Evolutionary conservation across 2,797 vertebrate species (phyloP).

Genomic region (Thalassophryne amazonica): DNA sequence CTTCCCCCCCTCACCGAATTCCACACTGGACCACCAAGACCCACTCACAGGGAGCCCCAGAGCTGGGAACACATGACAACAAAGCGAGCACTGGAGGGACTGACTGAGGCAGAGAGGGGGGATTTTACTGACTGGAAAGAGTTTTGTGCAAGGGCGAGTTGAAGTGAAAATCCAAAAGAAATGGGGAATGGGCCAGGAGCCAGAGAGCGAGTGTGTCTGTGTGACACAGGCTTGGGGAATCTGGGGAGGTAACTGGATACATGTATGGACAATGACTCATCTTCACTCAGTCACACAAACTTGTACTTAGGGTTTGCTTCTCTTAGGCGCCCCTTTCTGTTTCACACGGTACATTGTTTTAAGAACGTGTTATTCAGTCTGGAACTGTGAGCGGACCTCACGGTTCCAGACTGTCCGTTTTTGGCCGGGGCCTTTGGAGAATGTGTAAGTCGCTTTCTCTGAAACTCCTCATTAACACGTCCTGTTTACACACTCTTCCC

Average conservation of each 20-base stretch:
- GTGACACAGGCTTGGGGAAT: conserved; percentile 39
- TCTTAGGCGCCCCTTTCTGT: conserved; percentile 8
- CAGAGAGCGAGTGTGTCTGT: neutral
- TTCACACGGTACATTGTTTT: conserved; percentile 7
- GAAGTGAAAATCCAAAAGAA: conserved; percentile 36
- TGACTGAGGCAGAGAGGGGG: conserved; percentile 36
- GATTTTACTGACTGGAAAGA: conserved; percentile 64
- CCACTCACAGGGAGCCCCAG: conserved; percentile 54
- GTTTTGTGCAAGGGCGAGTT: conserved; percentile 40
- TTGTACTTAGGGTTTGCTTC: conserved; percentile 13
- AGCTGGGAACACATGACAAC: conserved; percentile 70
- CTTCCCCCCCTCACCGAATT: conserved; percentile 77
- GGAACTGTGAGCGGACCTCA: too few species aligned
- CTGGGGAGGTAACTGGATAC: conserved; percentile 35
- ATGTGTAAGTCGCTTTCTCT: conserved; percentile 12
- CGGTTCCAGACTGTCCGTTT: conserved; percentile 1
- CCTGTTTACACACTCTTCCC: conserved; percentile 48
- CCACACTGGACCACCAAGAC: conserved; percentile 93
- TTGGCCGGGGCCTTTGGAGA: conserved; percentile 3
- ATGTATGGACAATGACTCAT: conserved; percentile 52
- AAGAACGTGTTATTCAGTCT: neutral
- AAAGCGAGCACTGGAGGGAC: conserved; percentile 55
- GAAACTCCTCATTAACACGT: conserved; percentile 64
- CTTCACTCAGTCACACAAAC: conserved; percentile 10
- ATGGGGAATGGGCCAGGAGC: conserved; percentile 11